phyloP scores from a whole-genome alignment of 2,888 invertebrate genomes.

The Isoperla grammatica region DNA sequence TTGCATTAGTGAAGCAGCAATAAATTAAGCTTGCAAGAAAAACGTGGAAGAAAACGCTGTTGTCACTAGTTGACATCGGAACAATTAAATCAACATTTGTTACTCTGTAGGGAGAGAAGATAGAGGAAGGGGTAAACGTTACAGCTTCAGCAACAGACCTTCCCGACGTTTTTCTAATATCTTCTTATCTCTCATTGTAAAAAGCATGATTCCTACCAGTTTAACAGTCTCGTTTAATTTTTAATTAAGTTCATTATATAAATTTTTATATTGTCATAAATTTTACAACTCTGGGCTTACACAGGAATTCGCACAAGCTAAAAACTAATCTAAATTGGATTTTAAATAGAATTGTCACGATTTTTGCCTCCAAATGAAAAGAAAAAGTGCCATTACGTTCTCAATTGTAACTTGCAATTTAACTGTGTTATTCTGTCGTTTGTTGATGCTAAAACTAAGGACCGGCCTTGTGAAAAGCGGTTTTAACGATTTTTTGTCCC shows the following conservation, averaged over 20 bases:
- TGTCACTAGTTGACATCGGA: background rate
- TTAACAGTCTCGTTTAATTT: conserved; percentile 2
- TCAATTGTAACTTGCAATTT: too few species aligned
- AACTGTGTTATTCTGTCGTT: too few species aligned
- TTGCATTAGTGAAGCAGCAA: conserved; percentile 12
- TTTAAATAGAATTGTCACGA: too few species aligned
- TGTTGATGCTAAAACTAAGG: too few species aligned
- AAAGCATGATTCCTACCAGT: background rate
- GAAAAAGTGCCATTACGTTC: too few species aligned
- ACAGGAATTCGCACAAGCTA: too few species aligned
- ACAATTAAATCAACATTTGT: conserved; percentile 15
- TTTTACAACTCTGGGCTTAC: too few species aligned
- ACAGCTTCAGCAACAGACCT: background rate
- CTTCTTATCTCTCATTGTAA: background rate
- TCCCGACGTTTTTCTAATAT: conserved; percentile 13
- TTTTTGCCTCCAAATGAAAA: too few species aligned
- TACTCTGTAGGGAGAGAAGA: background rate
- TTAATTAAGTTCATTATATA: conserved; percentile 1
- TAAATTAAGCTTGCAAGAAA: conserved; percentile 12
- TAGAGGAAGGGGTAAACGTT: background rate
- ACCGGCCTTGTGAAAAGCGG: too few species aligned
- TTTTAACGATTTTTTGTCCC: too few species aligned
- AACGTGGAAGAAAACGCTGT: background rate
- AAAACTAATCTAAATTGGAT: too few species aligned
- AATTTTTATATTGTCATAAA: too few species aligned